Evolutionary conservation across 2,797 vertebrate genomes (phyloP).

Genomic region (Artibeus jamaicensis): DNA sequence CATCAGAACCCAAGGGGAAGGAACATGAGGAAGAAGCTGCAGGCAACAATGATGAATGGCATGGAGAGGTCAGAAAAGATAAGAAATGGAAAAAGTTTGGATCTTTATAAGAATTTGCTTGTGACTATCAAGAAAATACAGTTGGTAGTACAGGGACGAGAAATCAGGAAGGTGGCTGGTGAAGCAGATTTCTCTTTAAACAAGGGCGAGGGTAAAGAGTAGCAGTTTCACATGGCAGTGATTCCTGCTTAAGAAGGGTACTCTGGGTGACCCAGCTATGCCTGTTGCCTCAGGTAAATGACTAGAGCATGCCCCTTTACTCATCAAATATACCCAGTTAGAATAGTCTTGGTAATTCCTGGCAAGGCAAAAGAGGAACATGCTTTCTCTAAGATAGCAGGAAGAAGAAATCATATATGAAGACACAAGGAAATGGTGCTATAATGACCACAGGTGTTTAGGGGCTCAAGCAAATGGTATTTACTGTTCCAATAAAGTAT

Average conservation of each 20-base stretch:
- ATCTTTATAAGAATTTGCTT: background rate
- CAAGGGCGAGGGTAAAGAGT: background rate
- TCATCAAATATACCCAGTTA: background rate
- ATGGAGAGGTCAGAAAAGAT: background rate
- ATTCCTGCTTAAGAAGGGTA: background rate
- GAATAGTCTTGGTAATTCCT: background rate
- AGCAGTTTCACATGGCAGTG: background rate
- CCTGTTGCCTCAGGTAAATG: background rate
- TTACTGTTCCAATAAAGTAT: background rate
- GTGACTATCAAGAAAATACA: background rate
- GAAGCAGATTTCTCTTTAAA: background rate
- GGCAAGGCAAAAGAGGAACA: background rate
- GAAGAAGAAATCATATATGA: background rate
- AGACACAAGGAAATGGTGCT: background rate
- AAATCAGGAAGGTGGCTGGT: background rate
- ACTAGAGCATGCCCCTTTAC: background rate
- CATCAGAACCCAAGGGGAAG: background rate
- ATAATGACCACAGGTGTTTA: background rate
- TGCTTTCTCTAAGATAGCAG: background rate
- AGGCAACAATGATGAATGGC: background rate
- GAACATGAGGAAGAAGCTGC: background rate
- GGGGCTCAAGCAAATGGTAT: background rate
- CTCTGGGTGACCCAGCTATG: background rate
- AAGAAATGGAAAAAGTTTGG: background rate
- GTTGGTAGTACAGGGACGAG: background rate